Evolutionary conservation across 2,797 vertebrate genomes (phyloP), one percentile per base, ranked within the genome.

Genomic region (Syngnathus rostellatus): DNA sequence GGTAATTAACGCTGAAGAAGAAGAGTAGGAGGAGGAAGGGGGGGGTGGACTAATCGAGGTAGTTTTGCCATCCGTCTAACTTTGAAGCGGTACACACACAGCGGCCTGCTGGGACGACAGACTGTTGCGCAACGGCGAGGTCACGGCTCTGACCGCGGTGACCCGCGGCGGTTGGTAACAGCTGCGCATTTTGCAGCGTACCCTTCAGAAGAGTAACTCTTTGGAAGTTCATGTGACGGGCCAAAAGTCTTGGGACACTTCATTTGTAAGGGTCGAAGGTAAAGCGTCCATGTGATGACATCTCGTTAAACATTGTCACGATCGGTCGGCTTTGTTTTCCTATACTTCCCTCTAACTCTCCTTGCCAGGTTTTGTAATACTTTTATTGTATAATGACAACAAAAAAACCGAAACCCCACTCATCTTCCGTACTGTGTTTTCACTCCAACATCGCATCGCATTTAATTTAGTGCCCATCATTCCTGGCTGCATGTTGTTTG

Each of bases 141-240:
- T 77, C 75, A 58, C 64, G 41, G 46, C 60, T 70, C 77, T 73
- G 72, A 81, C 79, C 74, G 50, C 8, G 10, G 8, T 69, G 60
- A 48, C 57, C 60, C 63, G 51, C 55, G 67, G 65, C 43, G 68
- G 48, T 68, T 43, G 14, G 25, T 55, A 76, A 62, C 83, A 82
- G 73, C 85, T 77, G 70, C 66, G 72, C 2, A n/a, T 54, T 67
- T 62, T 68, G 39, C 68, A 23, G 17, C 31, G 58, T 67, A 77
- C 67, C 76, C 79, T 82, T 75, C 72, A 77, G 69, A 64, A 74
- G 69, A 78, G 66, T 2, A 67, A 73, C 59, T 77, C 62, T 45
- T 54, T 53, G 41, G 50, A 71, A 76, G 70, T 60, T 60, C 37
- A 39, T 58, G 38, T 37, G 25, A 38, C 17, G 51, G 25, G 55